These are phyloP conservation scores for Oscheius sp. DNA, from an alignment of 2,888 invertebrate genomes.

Conservation along the genomic window DNA sequence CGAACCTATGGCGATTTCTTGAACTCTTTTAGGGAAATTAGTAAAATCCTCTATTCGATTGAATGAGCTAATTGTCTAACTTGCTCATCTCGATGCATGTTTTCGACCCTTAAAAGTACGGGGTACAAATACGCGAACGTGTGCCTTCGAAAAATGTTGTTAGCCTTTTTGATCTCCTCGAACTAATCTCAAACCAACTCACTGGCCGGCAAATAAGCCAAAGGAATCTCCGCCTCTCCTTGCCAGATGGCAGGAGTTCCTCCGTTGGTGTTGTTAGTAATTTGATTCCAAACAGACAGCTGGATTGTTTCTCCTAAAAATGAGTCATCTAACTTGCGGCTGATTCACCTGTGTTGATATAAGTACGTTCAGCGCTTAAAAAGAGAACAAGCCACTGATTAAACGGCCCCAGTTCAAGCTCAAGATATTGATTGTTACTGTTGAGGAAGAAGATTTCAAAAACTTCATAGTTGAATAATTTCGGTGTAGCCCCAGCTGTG, in stretches of 20 bases:
- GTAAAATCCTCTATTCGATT: too few relatives aligned
- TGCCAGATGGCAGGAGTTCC: too few relatives aligned
- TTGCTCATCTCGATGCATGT: too few relatives aligned
- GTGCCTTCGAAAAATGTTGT: too few relatives aligned
- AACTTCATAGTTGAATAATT: slow-evolving; percentile 9
- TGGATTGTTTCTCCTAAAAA: slow-evolving; percentile 8
- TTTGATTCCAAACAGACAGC: slow-evolving; percentile 18
- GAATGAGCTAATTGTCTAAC: too few relatives aligned
- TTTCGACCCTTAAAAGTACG: too few relatives aligned
- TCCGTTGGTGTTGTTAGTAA: not conserved
- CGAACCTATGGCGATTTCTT: too few relatives aligned
- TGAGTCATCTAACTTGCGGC: not conserved
- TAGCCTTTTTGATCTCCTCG: too few relatives aligned
- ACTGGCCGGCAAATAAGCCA: slow-evolving; percentile 22
- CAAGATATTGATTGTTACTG: slow-evolving; percentile 10
- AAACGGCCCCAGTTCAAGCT: slow-evolving; percentile 15
- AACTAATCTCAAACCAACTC: not conserved
- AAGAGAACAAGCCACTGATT: slow-evolving; percentile 14
- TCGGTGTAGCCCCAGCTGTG: slow-evolving; percentile 1
- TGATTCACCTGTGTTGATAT: not conserved
- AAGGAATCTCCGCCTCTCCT: slow-evolving; percentile 9
- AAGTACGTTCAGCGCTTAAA: not conserved
- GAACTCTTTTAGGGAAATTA: too few relatives aligned
- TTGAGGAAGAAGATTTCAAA: slow-evolving; percentile 9
- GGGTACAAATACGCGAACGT: too few relatives aligned